Evolutionary conservation across 2,113 vertebrate species (phyloP), one percentile per base, ranked within the genome.

Genomic region (Chaetorhynchus papuensis): DNA sequence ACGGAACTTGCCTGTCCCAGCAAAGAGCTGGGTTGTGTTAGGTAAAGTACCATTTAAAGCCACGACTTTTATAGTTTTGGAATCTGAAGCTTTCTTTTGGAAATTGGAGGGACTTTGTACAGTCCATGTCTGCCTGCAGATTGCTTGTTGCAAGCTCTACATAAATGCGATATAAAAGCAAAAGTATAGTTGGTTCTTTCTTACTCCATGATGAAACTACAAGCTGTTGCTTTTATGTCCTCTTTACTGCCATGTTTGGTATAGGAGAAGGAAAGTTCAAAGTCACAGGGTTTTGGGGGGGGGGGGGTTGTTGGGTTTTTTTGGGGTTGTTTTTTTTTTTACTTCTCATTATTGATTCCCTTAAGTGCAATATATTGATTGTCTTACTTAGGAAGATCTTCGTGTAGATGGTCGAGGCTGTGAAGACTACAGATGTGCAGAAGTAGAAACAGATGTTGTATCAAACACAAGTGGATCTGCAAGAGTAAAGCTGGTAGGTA

Each of bases 401-500:
- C 98, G 99, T 4, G 97, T 99, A 94, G 99, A 99, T 60, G 99
- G 99, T 39, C 98, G 99, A 61, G 98, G 99, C 64, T 99, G 99
- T 86, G 99, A 99, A 94, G 99, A 99, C 95, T 99, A 99, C 97
- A 98, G 99, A 66, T 98, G 98, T 94, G 98, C 98, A 44, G 99
- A 99, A 81, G 98, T 99, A 56, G 99, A 99, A 97, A 99, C 99
- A 3, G 99, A 99, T 28, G 98, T 99, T 50, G 99, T 99, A 27
- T 99, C 99, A 56, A 99, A 99, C 97, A 99, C 99, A 78, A 99
- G 99, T 18, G 99, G 99, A 15, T 99, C 99, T 27, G 99, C 99
- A 23, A 98, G 99, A 97, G 98, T 99, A 83, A 98, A 98, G 64
- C 98, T 99, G 98, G 99, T 99, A 97, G 98, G 98, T 96, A 28